Evolutionary conservation across 2,888 invertebrate genomes (phyloP), one percentile per base, ranked within the genome.

Genomic region (Leucophenga maculata): DNA sequence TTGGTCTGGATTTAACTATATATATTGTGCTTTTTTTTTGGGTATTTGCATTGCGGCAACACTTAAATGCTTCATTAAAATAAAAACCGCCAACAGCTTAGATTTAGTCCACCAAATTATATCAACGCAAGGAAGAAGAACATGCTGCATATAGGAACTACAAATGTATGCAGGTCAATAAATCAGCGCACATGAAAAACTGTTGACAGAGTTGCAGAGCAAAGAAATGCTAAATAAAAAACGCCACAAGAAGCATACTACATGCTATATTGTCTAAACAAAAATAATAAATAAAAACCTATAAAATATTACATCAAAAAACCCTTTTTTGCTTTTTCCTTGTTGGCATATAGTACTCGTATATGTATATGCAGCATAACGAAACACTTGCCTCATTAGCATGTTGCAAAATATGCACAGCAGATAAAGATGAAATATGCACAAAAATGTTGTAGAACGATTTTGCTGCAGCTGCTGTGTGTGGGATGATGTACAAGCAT

Each of bases 1-100:
- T 39, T 39, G 11, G 39, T 39, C 39, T 39, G 39, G 39, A 39
- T 39, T 39, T 39, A n/a, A 14, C 11, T 52, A 14, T 65, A 31
- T 20, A 6, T 62, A 44, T 62, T 60, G 3, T 62, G 32, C 2
- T 16, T 16, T n/a, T 44, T 46, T 14, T 46, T 62, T 1, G 39
- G 39, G 46, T 20, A 9, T 60, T 32, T 60, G 60, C 60, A 60
- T 60, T 60, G 60, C 60, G 60, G 32, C 57, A 32, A 60, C 60
- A 60, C 16, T 80, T 83, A 82, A 80, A 82, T 78, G 78, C 77
- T 77, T 77, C 80, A 82, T 80, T 83, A 80, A 79, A 76, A 71
- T 74, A 68, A 69, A 72, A 75, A 65, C 55, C 39, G 18, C 60
- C 60, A 60, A 60, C 22, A 60, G 60, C 60, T 60, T 20, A 60